Conservation (phyloP, 2,888 invertebrate genomes). For the Trissolcus japonicus region DNA sequence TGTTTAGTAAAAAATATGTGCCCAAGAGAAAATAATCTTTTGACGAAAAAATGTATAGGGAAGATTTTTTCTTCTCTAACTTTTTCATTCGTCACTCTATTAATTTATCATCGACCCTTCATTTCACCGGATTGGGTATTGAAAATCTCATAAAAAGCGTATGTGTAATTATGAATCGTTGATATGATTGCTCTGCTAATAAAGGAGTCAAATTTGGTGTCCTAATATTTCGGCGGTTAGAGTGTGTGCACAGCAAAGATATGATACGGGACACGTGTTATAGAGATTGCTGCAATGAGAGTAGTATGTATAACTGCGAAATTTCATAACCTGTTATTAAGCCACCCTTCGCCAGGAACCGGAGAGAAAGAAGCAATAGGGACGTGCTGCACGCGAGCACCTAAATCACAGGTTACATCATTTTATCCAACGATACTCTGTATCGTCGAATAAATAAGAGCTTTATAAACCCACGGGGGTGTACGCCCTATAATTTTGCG, state of each 20-base stretch:
- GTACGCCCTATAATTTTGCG: slow-evolving; percentile 51
- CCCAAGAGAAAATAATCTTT: no score
- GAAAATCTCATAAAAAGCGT: slow-evolving; percentile 25
- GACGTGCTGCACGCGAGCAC: slow-evolving; percentile 55
- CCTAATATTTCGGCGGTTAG: no score
- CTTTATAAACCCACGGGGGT: slow-evolving; percentile 47
- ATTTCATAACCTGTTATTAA: slow-evolving; percentile 73
- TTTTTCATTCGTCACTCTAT: no score
- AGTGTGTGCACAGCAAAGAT: slow-evolving; percentile 22
- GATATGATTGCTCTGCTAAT: not conserved
- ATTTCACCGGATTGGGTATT: no score
- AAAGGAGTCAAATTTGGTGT: slow-evolving; percentile 49
- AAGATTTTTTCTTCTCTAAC: no score
- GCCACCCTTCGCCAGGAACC: slow-evolving; percentile 63
- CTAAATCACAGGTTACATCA: slow-evolving; percentile 66
- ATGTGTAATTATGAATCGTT: not conserved
- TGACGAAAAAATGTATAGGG: no score
- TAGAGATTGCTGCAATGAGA: slow-evolving; percentile 34
- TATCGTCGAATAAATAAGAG: slow-evolving; percentile 61
- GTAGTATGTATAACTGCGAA: slow-evolving; percentile 60
- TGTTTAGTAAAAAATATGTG: no score
- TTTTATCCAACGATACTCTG: slow-evolving; percentile 51
- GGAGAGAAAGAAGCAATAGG: slow-evolving; percentile 48
- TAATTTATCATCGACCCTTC: no score
- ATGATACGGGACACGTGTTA: slow-evolving; percentile 59